These are phyloP conservation scores for Balaeniceps rex DNA, from an alignment of 2,113 vertebrate species.

Conservation along the genomic window DNA sequence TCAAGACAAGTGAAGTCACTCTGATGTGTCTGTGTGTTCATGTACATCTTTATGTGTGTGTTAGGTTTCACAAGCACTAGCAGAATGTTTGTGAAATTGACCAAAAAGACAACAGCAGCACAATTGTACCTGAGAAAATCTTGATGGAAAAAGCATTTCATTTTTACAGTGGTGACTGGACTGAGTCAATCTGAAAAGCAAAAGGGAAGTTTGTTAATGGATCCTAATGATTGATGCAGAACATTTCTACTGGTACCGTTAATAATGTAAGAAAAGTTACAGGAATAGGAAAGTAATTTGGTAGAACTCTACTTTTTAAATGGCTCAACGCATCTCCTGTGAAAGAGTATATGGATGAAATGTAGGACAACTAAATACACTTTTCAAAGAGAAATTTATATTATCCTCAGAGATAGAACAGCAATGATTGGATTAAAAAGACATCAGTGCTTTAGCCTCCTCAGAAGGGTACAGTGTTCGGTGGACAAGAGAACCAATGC, in stretches of 20 bases:
- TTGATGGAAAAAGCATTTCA: neutral
- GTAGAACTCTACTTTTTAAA: neutral
- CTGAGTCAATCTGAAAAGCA: neutral
- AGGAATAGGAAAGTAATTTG: neutral
- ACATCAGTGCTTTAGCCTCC: neutral
- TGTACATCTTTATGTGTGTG: fast-evolving
- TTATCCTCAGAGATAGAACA: neutral
- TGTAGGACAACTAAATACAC: neutral
- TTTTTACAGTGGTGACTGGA: neutral
- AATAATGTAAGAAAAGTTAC: neutral
- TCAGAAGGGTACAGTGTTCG: neutral
- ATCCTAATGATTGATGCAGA: neutral
- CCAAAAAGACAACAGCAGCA: neutral
- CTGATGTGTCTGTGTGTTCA: too few species aligned
- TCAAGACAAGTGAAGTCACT: neutral
- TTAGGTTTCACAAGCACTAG: neutral
- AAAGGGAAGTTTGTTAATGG: neutral
- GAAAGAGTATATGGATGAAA: neutral
- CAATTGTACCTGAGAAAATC: neutral
- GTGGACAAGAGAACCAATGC: neutral
- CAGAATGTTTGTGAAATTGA: neutral
- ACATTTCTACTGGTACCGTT: neutral
- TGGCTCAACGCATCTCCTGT: neutral
- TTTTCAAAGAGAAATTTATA: neutral
- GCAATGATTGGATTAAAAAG: neutral